A percentile compares a stretch with the other conserved stretches of the same genome.
Evolutionary conservation across 2,888 invertebrate species (phyloP).

Genomic region (Lasioglossum lativentre): DNA sequence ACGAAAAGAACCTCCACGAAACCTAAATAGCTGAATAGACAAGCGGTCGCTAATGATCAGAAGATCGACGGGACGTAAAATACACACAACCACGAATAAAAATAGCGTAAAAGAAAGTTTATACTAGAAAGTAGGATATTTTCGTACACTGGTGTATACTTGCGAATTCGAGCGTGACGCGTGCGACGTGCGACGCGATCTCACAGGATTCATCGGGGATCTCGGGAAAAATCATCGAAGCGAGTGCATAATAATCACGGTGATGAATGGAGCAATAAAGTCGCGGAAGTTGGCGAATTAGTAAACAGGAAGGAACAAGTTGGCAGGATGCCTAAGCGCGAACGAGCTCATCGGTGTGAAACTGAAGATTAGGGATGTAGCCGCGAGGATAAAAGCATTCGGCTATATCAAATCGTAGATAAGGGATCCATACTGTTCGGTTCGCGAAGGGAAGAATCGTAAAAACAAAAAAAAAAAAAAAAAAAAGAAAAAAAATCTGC

Average conservation of each 20-base stretch:
- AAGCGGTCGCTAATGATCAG: neutral
- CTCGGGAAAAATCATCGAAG: neutral
- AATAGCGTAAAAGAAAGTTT: no score
- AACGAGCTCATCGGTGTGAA: slow-evolving; percentile 16
- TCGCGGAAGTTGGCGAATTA: slow-evolving; percentile 25
- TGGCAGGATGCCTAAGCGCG: slow-evolving; percentile 27
- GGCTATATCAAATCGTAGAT: neutral
- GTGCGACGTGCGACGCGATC: neutral
- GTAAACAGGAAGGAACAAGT: slow-evolving; percentile 28
- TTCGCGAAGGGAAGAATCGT: neutral
- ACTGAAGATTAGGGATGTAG: slow-evolving; percentile 12
- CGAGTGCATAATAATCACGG: neutral
- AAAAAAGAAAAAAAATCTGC: neutral
- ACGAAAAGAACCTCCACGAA: neutral
- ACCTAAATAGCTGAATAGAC: neutral
- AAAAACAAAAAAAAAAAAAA: no score
- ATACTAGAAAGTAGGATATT: no score
- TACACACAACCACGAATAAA: neutral
- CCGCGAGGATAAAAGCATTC: neutral
- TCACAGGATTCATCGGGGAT: neutral
- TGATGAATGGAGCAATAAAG: slow-evolving; percentile 1
- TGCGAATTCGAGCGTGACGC: neutral
- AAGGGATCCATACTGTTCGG: neutral
- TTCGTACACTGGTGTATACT: no score
- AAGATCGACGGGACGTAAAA: neutral